phyloP scores from a whole-genome alignment of 1,140 invertebrate genomes.

The Latrodectus geometricus region DNA sequence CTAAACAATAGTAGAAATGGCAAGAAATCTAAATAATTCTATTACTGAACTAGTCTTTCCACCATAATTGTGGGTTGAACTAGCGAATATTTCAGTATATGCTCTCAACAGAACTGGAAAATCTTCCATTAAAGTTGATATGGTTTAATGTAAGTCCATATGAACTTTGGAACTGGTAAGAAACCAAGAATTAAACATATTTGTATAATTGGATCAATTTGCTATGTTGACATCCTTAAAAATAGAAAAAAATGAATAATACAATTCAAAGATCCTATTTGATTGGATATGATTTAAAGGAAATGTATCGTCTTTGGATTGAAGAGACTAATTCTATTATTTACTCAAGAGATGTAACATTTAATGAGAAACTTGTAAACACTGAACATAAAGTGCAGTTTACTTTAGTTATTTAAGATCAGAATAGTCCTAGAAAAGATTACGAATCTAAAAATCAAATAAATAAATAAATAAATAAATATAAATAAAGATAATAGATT shows the following conservation, averaged over 20 bases:
- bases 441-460: background rate
- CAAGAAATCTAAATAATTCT: slow-evolving; percentile 8
- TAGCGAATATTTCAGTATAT: no score
- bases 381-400: background rate
- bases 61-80: no score
- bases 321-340: background rate
- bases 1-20: slow-evolving; percentile 11
- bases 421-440: no score
- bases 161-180: slow-evolving; percentile 42
- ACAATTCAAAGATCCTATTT: slow-evolving; percentile 22
- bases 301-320: slow-evolving; percentile 2
- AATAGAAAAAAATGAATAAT: slow-evolving; percentile 44
- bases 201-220: slow-evolving; percentile 20
- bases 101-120: slow-evolving; percentile 30
- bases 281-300: slow-evolving; percentile 53
- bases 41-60: slow-evolving; percentile 16
- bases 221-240: slow-evolving; percentile 26
- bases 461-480: no score
- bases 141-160: slow-evolving; percentile 15
- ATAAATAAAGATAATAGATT: background rate
- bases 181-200: slow-evolving; percentile 36
- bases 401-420: background rate
- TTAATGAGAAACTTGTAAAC: slow-evolving; percentile 14
- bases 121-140: slow-evolving; percentile 4
- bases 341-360: background rate